These are phyloP conservation scores for Oligia fasciuncula DNA, from an alignment of 2,888 invertebrate genomes.

Conservation along the genomic window DNA sequence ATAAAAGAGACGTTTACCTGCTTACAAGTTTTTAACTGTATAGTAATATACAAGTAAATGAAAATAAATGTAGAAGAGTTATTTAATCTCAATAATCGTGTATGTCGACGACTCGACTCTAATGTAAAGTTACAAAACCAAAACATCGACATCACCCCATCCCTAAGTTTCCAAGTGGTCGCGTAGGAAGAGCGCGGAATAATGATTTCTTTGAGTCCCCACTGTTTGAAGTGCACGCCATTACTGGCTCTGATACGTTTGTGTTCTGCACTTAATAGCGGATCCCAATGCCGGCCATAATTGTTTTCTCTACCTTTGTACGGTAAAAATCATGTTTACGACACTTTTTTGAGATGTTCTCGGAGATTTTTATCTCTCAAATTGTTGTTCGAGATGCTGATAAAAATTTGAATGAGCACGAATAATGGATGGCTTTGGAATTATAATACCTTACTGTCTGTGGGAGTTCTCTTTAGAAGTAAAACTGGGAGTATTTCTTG, in stretches of 20 bases:
- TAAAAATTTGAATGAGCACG: slow-evolving; percentile 51
- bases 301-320: slow-evolving; percentile 88
- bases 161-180: slow-evolving; percentile 87
- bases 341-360: slow-evolving; percentile 49
- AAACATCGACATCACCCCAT: slow-evolving; percentile 59
- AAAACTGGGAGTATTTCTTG: slow-evolving; percentile 11
- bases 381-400: slow-evolving; percentile 47
- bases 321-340: slow-evolving; percentile 73
- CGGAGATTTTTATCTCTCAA: slow-evolving; percentile 40
- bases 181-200: slow-evolving; percentile 88
- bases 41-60: neutral
- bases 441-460: slow-evolving; percentile 25
- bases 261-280: slow-evolving; percentile 87
- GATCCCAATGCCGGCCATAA: slow-evolving; percentile 85
- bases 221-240: slow-evolving; percentile 87
- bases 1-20: neutral
- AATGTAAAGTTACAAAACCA: neutral
- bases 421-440: slow-evolving; percentile 46
- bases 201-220: slow-evolving; percentile 89
- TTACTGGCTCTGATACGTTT: slow-evolving; percentile 87
- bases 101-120: neutral
- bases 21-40: neutral
- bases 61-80: neutral
- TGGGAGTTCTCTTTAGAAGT: neutral
- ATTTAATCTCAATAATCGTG: too few species aligned